A percentile compares a stretch with the other conserved stretches of the same genome.
phyloP scores from a whole-genome alignment of 1,140 invertebrate species.

The Antheraea pernyi region DNA sequence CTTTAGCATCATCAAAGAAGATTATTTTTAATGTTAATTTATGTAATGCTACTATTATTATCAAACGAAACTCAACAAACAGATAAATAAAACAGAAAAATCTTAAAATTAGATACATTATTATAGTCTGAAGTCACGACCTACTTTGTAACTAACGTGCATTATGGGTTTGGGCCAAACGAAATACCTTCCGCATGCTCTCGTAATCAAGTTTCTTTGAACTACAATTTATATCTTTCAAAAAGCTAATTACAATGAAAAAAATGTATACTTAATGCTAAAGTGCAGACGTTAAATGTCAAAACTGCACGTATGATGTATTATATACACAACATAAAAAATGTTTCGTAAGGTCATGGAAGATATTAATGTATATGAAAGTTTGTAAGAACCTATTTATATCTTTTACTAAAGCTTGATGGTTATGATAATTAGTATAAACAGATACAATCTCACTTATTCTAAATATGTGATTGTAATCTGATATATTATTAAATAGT shows the following conservation, averaged over 20 bases:
- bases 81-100: neutral
- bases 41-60: neutral
- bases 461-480: too few relatives aligned
- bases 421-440: too few relatives aligned
- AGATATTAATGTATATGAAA: neutral
- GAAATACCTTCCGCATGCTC: constrained; percentile 7
- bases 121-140: neutral
- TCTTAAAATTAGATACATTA: neutral
- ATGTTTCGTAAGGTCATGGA: neutral
- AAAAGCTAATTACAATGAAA: neutral
- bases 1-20: too few relatives aligned
- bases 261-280: neutral
- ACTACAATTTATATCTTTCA: neutral
- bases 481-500: too few relatives aligned
- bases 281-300: neutral
- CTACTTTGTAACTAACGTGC: neutral
- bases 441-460: too few relatives aligned
- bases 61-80: neutral
- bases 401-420: too few relatives aligned
- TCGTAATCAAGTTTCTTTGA: constrained; percentile 9
- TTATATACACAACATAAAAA: neutral
- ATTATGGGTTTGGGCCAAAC: neutral
- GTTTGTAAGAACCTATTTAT: neutral
- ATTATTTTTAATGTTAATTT: too few relatives aligned
- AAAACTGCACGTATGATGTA: neutral